Percentiles rank a stretch among this genome's conserved stretches.
Evolutionary conservation across 2,888 invertebrate species (phyloP).

Genomic region (Papilio gigon): DNA sequence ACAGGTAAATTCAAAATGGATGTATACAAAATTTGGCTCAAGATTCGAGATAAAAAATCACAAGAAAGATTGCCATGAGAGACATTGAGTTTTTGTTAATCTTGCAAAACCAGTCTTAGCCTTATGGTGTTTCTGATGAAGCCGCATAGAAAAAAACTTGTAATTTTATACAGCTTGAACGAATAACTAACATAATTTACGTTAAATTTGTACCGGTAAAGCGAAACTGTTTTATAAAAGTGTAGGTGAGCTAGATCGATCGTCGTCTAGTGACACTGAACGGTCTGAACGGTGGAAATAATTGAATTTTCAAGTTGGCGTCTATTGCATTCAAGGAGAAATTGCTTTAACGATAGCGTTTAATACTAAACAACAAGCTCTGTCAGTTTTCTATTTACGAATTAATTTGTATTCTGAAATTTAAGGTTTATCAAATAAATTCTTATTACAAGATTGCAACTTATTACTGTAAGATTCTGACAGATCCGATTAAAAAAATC

Average conservation of each 20-base stretch:
- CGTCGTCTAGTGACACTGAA: slow-evolving; percentile 14
- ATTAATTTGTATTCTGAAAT: not conserved
- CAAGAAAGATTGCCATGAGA: too few species aligned
- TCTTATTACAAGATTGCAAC: too few species aligned
- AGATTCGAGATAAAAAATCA: too few species aligned
- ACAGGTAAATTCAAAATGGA: too few species aligned
- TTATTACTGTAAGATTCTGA: not conserved
- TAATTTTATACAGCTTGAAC: not conserved
- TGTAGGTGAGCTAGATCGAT: not conserved
- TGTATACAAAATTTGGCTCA: too few species aligned
- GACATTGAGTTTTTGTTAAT: too few species aligned
- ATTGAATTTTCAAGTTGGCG: slow-evolving; percentile 39
- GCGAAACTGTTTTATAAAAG: slow-evolving; percentile 15
- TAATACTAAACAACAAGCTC: slow-evolving; percentile 13
- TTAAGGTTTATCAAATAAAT: not conserved
- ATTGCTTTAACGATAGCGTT: slow-evolving; percentile 25
- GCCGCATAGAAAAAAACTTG: too few species aligned
- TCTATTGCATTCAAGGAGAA: slow-evolving; percentile 27
- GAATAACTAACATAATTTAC: not conserved
- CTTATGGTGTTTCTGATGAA: too few species aligned
- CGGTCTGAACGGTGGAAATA: slow-evolving; percentile 20
- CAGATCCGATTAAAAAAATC: too few species aligned
- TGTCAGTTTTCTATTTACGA: not conserved
- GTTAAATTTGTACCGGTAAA: not conserved
- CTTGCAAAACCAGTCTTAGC: too few species aligned